Conservation (phyloP, 2,113 vertebrate genomes). For the Diadophis punctatus region DNA sequence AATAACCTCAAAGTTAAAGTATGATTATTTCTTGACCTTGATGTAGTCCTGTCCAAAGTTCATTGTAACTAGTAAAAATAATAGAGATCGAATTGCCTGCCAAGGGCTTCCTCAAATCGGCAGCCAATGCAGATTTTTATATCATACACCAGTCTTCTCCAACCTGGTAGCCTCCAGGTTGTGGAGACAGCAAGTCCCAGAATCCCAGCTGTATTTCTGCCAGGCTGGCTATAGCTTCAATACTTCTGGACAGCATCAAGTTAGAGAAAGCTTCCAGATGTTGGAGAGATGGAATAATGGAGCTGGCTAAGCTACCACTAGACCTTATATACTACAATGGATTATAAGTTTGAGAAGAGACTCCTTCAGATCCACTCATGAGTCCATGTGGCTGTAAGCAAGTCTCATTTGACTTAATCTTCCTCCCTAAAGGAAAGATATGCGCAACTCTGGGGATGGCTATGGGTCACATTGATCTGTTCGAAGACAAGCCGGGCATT, state of each 20-base stretch:
- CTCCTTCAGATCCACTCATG: too few relatives aligned
- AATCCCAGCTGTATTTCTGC: not conserved
- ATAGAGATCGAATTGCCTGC: not conserved
- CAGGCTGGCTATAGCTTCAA: not conserved
- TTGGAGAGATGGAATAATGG: not conserved
- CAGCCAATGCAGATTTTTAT: not conserved
- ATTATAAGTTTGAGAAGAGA: not conserved
- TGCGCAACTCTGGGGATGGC: not conserved
- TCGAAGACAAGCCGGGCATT: not conserved
- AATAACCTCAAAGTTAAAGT: not conserved
- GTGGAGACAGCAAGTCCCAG: not conserved
- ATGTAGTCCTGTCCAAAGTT: not conserved
- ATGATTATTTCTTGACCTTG: not conserved
- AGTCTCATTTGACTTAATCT: not conserved
- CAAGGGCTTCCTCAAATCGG: not conserved
- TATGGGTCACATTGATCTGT: not conserved
- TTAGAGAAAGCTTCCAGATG: not conserved
- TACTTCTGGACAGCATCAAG: not conserved
- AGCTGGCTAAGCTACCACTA: not conserved
- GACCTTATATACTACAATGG: not conserved
- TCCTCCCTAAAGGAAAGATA: not conserved
- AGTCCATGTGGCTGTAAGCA: not conserved
- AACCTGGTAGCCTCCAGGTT: not conserved
- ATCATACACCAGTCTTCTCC: not conserved
- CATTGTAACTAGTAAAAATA: not conserved